These are phyloP conservation scores for Spodoptera exigua DNA, from an alignment of 2,888 invertebrate genomes.

Conservation along the genomic window DNA sequence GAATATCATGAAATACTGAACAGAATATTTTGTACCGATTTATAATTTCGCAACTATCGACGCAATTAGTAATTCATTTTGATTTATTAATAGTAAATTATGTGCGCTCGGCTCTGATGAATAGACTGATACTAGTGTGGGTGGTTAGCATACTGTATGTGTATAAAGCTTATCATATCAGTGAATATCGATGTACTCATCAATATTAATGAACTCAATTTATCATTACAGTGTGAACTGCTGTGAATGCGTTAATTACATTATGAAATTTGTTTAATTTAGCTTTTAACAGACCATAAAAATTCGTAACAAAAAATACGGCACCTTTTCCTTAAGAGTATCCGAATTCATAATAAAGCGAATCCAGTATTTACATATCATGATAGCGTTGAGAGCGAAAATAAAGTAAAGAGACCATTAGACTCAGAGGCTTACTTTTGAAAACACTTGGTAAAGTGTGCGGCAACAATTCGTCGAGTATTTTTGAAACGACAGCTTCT, in stretches of 20 bases:
- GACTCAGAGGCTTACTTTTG: conserved; percentile 61
- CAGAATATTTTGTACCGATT: too few relatives aligned
- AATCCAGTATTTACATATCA: conserved; percentile 63
- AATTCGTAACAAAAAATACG: too few relatives aligned
- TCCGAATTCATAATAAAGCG: conserved; percentile 58
- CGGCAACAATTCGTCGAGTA: conserved; percentile 75
- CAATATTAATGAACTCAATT: conserved; percentile 29
- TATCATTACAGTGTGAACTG: conserved; percentile 13
- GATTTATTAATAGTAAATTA: too few relatives aligned
- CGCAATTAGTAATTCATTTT: too few relatives aligned
- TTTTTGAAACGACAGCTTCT: conserved; percentile 77
- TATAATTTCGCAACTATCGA: too few relatives aligned
- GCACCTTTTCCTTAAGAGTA: conserved; percentile 45
- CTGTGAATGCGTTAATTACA: conserved; percentile 17
- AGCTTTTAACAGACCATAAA: too few relatives aligned
- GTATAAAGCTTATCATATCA: conserved; percentile 22
- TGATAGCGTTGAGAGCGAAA: conserved; percentile 56
- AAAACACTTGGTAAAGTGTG: conserved; percentile 59
- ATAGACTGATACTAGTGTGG: conserved; percentile 5
- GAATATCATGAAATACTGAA: too few relatives aligned
- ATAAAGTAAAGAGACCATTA: conserved; percentile 61
- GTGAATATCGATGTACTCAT: conserved; percentile 26
- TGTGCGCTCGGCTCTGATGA: background rate
- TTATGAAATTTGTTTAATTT: conserved; percentile 1
- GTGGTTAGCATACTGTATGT: background rate